Evolutionary conservation across 1,140 invertebrate genomes (phyloP).

Genomic region (Drosophila nigrodunni): DNA sequence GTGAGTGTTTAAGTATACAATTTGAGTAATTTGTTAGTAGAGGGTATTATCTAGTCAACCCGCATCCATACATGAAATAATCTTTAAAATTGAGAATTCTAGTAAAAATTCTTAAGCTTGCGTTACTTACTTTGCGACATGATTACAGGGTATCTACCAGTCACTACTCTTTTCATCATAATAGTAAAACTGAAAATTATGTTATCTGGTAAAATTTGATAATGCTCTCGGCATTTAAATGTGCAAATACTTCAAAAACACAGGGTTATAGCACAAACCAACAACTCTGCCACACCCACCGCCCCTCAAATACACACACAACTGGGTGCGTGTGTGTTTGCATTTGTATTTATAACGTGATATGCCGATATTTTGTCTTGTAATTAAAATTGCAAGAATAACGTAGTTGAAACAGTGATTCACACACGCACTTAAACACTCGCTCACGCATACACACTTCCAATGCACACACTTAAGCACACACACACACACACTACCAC

Average conservation of each 20-base stretch:
- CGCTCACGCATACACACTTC: constrained; percentile 14
- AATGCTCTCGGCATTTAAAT: constrained; percentile 12
- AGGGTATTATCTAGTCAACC: background rate
- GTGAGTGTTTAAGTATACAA: no score
- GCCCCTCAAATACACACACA: background rate
- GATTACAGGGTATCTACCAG: background rate
- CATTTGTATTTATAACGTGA: constrained; percentile 68
- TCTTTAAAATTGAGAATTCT: no score
- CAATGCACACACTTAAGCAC: constrained; percentile 14
- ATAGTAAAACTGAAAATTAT: no score
- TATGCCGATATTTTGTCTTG: constrained; percentile 73
- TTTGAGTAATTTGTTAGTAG: no score
- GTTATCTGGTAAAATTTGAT: constrained; percentile 11
- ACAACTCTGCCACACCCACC: background rate
- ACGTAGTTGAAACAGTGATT: constrained; percentile 19
- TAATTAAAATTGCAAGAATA: constrained; percentile 69
- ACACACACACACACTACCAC: background rate
- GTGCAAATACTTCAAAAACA: background rate
- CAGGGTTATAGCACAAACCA: background rate
- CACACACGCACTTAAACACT: constrained; percentile 10
- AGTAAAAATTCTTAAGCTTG: no score
- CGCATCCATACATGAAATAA: no score
- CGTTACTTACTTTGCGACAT: no score
- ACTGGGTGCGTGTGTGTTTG: constrained; percentile 34
- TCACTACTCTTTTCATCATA: background rate